Conservation (phyloP, 2,797 vertebrate species). For the Prunella strophiata region DNA sequence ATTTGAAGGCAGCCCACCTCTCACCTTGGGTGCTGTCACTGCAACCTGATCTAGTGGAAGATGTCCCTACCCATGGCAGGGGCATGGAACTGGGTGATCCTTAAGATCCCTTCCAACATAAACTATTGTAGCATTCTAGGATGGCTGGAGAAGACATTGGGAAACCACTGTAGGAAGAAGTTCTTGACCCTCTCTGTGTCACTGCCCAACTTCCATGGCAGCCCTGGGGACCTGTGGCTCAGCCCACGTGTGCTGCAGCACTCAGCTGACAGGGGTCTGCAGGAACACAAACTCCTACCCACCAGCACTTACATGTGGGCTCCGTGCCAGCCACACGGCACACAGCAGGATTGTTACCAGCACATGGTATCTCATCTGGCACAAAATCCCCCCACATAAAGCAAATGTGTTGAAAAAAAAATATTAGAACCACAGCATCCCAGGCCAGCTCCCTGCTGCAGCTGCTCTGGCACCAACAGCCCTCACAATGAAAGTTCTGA, state of each 20-base stretch:
- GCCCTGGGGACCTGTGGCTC: background rate
- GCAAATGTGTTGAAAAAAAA: background rate
- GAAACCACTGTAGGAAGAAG: background rate
- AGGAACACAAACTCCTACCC: background rate
- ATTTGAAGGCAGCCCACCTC: constrained; percentile 82
- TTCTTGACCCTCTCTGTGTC: background rate
- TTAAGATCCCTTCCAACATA: background rate
- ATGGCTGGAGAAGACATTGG: background rate
- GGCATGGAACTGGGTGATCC: background rate
- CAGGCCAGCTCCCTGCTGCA: background rate
- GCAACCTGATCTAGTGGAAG: background rate
- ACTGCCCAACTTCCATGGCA: background rate
- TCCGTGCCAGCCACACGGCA: accelerated
- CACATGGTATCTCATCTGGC: background rate
- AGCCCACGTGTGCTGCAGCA: background rate
- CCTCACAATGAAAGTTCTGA: background rate
- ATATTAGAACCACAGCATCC: background rate
- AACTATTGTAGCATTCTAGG: background rate
- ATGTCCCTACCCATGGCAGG: background rate
- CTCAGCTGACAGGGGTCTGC: background rate
- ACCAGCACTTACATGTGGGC: background rate
- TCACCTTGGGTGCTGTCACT: constrained; percentile 55
- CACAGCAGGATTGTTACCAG: background rate
- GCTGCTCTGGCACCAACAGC: background rate
- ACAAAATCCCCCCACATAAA: background rate